Percentiles rank a stretch among this genome's conserved stretches.
Conservation (phyloP, 2,797 vertebrate species). For the Holocentrus rufus region DNA sequence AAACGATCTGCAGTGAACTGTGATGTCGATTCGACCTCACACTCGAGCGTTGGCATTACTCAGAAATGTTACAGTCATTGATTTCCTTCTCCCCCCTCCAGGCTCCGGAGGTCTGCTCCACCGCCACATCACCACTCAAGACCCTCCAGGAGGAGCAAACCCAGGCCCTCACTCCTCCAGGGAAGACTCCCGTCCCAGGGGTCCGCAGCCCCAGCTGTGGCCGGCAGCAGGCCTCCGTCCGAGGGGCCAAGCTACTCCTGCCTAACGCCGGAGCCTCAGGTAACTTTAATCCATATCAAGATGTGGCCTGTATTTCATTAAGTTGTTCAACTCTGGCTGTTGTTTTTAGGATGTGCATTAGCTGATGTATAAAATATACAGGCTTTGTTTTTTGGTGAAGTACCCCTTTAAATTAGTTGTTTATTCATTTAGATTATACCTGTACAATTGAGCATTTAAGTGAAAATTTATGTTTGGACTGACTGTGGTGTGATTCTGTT, state of each 20-base stretch:
- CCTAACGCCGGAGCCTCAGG: slow-evolving; percentile 81
- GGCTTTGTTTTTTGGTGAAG: too few relatives aligned
- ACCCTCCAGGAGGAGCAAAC: slow-evolving; percentile 88
- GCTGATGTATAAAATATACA: too few relatives aligned
- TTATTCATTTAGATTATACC: too few relatives aligned
- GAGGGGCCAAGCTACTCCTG: slow-evolving; percentile 83
- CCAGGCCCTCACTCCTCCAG: slow-evolving; percentile 87
- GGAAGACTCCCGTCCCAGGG: slow-evolving; percentile 84
- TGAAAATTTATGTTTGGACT: too few relatives aligned
- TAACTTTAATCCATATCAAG: slow-evolving; percentile 43
- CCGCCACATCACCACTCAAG: slow-evolving; percentile 88
- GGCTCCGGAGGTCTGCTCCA: slow-evolving; percentile 87
- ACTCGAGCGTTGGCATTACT: neutral
- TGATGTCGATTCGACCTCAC: neutral
- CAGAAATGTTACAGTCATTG: slow-evolving; percentile 7
- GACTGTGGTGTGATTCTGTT: too few relatives aligned
- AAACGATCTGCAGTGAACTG: neutral
- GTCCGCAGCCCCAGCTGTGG: slow-evolving; percentile 90
- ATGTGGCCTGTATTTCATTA: too few relatives aligned
- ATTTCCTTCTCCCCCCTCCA: slow-evolving; percentile 57
- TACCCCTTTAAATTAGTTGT: too few relatives aligned
- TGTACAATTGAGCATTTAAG: too few relatives aligned
- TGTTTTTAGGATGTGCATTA: too few relatives aligned
- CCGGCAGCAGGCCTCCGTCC: slow-evolving; percentile 85
- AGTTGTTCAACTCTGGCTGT: too few relatives aligned